Evolutionary conservation across 2,797 vertebrate genomes (phyloP).

Genomic region (Micrastur ruficollis): DNA sequence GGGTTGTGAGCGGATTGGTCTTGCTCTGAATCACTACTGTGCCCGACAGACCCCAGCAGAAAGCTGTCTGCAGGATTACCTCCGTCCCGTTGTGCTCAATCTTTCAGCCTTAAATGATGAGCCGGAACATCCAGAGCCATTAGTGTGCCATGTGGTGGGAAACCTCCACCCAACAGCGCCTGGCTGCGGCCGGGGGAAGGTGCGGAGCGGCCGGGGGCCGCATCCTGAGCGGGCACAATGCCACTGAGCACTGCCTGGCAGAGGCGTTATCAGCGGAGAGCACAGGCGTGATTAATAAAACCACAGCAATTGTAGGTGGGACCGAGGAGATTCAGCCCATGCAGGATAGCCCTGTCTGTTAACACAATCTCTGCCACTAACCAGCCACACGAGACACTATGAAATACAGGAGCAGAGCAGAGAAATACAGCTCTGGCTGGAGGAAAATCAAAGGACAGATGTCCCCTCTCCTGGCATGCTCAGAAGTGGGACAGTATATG

Average conservation of each 20-base stretch:
- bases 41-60: background rate
- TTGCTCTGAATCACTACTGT: background rate
- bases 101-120: background rate
- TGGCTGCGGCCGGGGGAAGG: background rate
- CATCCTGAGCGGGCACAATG: background rate
- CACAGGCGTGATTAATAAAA: rapidly evolving
- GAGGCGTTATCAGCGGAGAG: background rate
- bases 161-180: background rate
- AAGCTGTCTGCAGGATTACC: background rate
- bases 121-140: background rate
- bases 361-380: background rate
- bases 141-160: background rate
- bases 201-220: rapidly evolving
- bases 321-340: background rate
- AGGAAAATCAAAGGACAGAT: background rate
- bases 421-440: background rate
- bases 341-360: background rate
- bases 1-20: background rate
- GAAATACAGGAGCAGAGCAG: background rate
- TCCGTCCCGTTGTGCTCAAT: background rate
- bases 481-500: background rate
- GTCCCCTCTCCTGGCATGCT: background rate
- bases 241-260: background rate
- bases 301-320: background rate
- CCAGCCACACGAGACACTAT: background rate